phyloP scores from a whole-genome alignment of 2,113 vertebrate species.

The Accipiter virgatus region DNA sequence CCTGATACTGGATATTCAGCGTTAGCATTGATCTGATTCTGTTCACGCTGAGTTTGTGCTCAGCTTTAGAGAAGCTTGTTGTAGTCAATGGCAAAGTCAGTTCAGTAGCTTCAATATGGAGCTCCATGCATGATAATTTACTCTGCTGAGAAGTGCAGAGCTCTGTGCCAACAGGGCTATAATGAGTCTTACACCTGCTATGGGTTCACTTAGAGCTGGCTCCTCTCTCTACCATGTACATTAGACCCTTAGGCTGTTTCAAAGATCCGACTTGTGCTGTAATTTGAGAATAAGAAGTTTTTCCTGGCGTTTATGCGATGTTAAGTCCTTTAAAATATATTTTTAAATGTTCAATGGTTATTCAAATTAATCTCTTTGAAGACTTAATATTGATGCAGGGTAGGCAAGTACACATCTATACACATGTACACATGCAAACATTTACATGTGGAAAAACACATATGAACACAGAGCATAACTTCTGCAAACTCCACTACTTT shows the following conservation, averaged over 20 bases:
- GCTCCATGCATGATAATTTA: neutral
- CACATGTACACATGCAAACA: neutral
- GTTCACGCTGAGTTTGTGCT: neutral
- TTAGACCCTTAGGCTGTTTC: neutral
- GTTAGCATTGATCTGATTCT: neutral
- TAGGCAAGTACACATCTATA: neutral
- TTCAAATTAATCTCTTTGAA: neutral
- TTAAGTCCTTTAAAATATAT: neutral
- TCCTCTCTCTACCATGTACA: neutral
- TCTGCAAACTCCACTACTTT: neutral
- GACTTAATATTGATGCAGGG: neutral
- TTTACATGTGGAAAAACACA: neutral
- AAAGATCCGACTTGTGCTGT: neutral
- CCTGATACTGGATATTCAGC: neutral
- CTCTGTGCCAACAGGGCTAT: neutral
- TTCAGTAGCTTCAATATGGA: neutral
- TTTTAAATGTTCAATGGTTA: neutral
- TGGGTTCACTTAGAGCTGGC: neutral
- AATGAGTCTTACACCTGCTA: neutral
- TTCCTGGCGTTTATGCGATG: neutral
- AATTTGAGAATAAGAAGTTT: neutral
- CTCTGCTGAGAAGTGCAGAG: neutral
- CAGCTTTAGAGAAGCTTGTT: neutral
- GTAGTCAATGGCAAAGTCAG: neutral
- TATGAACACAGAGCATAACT: accelerated